Evolutionary conservation across 2,113 vertebrate species (phyloP).

Genomic region (Rynchops niger): DNA sequence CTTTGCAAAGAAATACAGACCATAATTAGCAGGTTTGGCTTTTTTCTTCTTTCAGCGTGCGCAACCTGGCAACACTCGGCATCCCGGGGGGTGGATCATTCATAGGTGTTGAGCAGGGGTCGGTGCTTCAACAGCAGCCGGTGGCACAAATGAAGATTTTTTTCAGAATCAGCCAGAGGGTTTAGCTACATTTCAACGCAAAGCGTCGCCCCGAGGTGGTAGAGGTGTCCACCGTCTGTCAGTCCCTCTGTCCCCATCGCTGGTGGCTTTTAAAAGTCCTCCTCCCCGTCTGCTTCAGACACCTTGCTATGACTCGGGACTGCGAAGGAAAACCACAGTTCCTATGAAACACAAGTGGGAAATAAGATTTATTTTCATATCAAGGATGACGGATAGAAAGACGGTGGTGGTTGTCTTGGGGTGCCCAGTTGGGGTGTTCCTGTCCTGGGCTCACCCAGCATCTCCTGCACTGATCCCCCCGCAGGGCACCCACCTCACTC

Average conservation of each 20-base stretch:
- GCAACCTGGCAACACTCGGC: background rate
- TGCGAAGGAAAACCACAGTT: background rate
- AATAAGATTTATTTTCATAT: background rate
- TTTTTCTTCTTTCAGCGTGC: background rate
- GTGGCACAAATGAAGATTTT: background rate
- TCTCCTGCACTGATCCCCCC: background rate
- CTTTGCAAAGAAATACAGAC: background rate
- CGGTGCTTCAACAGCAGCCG: background rate
- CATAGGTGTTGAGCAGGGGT: background rate
- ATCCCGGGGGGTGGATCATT: background rate
- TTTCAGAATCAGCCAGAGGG: background rate
- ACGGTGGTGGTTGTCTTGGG: background rate
- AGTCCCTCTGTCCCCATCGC: rapidly evolving
- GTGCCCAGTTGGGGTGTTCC: background rate
- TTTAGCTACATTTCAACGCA: background rate
- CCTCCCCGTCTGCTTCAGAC: background rate
- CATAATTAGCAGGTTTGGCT: background rate
- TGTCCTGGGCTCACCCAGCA: background rate
- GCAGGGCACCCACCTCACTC: rapidly evolving
- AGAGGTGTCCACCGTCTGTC: background rate
- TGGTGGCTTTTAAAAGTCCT: background rate
- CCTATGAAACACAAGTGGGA: background rate
- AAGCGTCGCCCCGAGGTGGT: background rate
- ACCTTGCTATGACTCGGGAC: rapidly evolving
- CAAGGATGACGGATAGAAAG: background rate